Conservation (phyloP, 2,113 vertebrate species). For the Plecturocebus donacophilus region DNA sequence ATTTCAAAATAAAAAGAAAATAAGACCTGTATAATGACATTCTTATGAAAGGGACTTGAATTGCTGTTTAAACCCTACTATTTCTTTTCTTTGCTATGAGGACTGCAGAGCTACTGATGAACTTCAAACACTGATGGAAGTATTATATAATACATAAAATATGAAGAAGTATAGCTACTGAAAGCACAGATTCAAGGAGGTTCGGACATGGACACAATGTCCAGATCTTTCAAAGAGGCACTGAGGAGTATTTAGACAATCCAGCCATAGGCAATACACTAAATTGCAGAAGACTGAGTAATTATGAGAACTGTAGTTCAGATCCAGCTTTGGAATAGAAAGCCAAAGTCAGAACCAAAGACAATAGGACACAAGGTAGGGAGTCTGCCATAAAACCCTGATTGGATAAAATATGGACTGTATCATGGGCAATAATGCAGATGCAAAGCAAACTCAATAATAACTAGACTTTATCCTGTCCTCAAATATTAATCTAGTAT, state of each 20-base stretch:
- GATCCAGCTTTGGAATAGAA: background rate
- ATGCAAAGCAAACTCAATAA: background rate
- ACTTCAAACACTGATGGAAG: background rate
- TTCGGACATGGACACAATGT: background rate
- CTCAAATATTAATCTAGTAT: background rate
- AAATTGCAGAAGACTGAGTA: background rate
- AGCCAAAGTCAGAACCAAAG: background rate
- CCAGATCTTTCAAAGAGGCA: background rate
- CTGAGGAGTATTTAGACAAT: background rate
- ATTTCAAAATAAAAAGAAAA: background rate
- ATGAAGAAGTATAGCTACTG: background rate
- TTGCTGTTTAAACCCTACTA: background rate
- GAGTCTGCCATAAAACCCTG: background rate
- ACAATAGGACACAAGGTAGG: background rate
- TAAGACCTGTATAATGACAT: background rate
- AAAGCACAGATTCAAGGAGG: background rate
- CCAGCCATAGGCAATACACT: background rate
- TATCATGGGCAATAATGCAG: background rate
- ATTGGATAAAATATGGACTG: background rate
- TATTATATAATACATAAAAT: background rate
- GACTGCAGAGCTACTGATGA: background rate
- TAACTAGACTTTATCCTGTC: background rate
- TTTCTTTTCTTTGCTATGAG: background rate
- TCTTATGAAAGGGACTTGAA: background rate
- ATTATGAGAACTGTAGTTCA: background rate